phyloP scores from a whole-genome alignment of 2,113 vertebrate genomes.

The Pelecanoides urinatrix region DNA sequence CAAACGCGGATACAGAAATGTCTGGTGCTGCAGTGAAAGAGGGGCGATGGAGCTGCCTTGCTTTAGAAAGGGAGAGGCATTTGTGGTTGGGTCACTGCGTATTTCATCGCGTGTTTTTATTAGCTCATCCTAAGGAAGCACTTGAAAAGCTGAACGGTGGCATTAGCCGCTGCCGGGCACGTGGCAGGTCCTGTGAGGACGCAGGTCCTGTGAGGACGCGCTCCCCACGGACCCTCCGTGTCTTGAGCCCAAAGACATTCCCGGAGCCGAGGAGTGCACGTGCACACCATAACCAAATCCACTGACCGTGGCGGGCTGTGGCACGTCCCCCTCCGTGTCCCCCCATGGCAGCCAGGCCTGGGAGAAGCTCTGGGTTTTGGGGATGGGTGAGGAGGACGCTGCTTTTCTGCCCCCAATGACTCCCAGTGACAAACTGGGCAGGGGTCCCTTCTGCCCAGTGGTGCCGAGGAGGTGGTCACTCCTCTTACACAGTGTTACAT shows the following conservation, averaged over 20 bases:
- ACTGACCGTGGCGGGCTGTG: rapidly evolving
- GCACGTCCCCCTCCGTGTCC: rapidly evolving
- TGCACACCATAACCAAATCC: not conserved
- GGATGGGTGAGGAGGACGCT: not conserved
- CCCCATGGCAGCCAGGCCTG: not conserved
- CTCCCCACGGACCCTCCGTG: rapidly evolving
- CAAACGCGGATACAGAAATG: not conserved
- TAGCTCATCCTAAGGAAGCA: not conserved
- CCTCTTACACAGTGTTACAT: not conserved
- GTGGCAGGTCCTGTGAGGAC: not conserved
- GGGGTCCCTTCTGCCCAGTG: not conserved
- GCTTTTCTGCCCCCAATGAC: not conserved
- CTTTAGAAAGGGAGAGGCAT: not conserved
- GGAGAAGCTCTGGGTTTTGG: not conserved
- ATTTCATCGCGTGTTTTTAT: not conserved
- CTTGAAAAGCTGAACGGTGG: not conserved
- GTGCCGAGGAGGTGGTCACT: not conserved
- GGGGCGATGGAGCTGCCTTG: rapidly evolving
- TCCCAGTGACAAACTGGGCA: not conserved
- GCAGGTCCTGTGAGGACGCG: not conserved
- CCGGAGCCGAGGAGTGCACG: rapidly evolving
- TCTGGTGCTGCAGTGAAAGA: not conserved
- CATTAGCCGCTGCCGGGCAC: not conserved
- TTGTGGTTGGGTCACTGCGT: not conserved
- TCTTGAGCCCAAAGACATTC: rapidly evolving